Evolutionary conservation across 2,888 invertebrate species (phyloP).

Genomic region (Mesorhabditis belari): DNA sequence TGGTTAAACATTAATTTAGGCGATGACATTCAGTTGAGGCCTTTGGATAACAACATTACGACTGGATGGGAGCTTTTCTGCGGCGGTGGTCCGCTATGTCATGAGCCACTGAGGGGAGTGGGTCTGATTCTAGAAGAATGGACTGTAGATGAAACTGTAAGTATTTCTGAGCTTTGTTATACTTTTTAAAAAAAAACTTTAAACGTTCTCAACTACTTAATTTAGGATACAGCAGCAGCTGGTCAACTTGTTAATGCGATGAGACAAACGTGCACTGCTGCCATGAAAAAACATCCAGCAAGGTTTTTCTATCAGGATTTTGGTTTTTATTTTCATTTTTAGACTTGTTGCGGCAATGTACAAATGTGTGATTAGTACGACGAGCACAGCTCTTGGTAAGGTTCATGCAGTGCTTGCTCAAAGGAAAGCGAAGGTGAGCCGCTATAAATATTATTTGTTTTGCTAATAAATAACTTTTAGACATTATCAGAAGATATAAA

Average conservation of each 20-base stretch:
- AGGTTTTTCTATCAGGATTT: background rate
- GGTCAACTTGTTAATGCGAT: conserved; percentile 86
- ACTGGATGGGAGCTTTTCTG: conserved; percentile 48
- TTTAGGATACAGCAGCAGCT: conserved; percentile 22
- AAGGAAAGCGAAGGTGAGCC: conserved; percentile 74
- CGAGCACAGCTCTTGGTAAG: conserved; percentile 78
- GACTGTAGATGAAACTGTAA: conserved; percentile 54
- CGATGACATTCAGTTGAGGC: conserved; percentile 7
- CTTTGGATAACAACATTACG: conserved; percentile 39
- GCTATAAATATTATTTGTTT: background rate
- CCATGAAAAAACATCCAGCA: conserved; percentile 68
- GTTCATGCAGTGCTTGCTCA: conserved; percentile 75
- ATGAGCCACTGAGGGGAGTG: conserved; percentile 92
- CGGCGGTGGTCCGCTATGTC: conserved; percentile 77
- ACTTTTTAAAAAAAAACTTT: background rate
- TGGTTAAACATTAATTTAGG: background rate
- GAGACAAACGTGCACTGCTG: conserved; percentile 78
- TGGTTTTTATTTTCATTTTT: conserved; percentile 62
- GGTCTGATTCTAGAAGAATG: conserved; percentile 82
- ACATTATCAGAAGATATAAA: conserved; percentile 82
- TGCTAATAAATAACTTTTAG: conserved; percentile 28
- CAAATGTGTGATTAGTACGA: conserved; percentile 71
- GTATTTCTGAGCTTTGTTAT: background rate
- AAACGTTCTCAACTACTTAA: background rate
- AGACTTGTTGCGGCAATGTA: conserved; percentile 93